Evolutionary conservation across 2,113 vertebrate species (phyloP), one percentile per base, ranked within the genome.

Genomic region (Rallus limicola): DNA sequence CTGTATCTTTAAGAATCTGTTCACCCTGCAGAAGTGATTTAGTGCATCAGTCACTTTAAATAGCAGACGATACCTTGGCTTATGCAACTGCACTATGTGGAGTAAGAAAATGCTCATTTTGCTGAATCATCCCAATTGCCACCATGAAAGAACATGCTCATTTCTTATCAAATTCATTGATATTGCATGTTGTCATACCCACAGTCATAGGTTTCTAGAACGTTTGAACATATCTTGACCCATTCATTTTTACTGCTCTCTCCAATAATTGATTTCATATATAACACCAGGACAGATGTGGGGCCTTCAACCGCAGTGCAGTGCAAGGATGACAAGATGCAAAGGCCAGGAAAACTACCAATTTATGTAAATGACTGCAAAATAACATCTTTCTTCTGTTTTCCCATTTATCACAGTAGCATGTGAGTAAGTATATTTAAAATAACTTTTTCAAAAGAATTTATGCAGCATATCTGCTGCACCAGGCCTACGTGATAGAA

Each of bases 1-100:
- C 67, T 4, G 2, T 24, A 44, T 59, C 76, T 53, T 92, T 75
- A 56, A 75, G 77, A 86, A 79, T 20, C 2, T 42, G 6, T 77
- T 92, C 17, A 56, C 64, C 59, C 28, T 85, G 24, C 31, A 80
- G 21, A 70, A 68, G 23, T 28, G 64, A 90, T 86, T 93, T 44
- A 76, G 26, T 84, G 46, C 58, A 53, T 83, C 34, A 82, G 59
- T 40, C 48, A 53, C 46, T 94, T 93, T 95, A 86, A 81, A 77
- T 70, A 93, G 65, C 56, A 76, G 46, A 7, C 79, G 29, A 83
- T 93, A 85, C 75, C 9, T 94, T 72, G 42, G 6, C n/a, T 80
- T 86, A 80, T 65, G 12, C 13, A 77, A 67, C 33, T 80, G 24
- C 55, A 33, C 14, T 52, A 6, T 84, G 16, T 76, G 36, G 17